Evolutionary conservation across 2,888 invertebrate genomes (phyloP), one percentile per base, ranked within the genome.

Genomic region (Tanytarsus gracilentus): DNA sequence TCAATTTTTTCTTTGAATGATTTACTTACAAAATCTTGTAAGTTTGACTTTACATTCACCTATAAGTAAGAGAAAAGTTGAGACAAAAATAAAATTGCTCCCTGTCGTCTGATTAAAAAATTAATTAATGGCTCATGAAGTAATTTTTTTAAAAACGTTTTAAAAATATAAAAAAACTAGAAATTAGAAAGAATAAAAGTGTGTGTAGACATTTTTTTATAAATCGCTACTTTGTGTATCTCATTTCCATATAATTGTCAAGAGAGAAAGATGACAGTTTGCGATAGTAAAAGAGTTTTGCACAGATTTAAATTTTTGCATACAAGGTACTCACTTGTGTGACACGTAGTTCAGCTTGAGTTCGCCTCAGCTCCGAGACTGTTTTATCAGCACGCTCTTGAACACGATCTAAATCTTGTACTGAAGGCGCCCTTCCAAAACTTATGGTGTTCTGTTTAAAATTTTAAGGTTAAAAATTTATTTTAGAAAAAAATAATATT

Each of bases 341-440:
- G 48, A 93, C 92, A 70, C 94, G 81, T 62, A 94, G 77, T 71
- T 94, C 94, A 7, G 94, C 93, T 69, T 89, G 88, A 59, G 90
- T 88, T 65, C 93, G 79, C 68, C 94, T 81, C 65, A 94, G 76
- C 65, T 95, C 94, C 40, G 88, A 82, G 16, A 89, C 78, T 5
- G 83, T 80, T 74, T 92, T 93, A 71, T 94, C 94, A 53, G 89
- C 86, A 62, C 88, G 82, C 70, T 93, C 88, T 74, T 87, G 86
- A 62, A 86, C 82, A 66, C 88, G 78, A 67, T 89, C 89, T 64
- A 89, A 75, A 69, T 93, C 92, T 72, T 88, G 88, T 11, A 86
- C 84, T 56, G 89, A 88, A 62, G 84, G 66, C 91, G 81, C 25
- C 91, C 90, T 33, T 86, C 85, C 74, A 73, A 51, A 44, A 44